Evolutionary conservation across 2,888 invertebrate genomes (phyloP).

Genomic region (Ophion obscuratus): DNA sequence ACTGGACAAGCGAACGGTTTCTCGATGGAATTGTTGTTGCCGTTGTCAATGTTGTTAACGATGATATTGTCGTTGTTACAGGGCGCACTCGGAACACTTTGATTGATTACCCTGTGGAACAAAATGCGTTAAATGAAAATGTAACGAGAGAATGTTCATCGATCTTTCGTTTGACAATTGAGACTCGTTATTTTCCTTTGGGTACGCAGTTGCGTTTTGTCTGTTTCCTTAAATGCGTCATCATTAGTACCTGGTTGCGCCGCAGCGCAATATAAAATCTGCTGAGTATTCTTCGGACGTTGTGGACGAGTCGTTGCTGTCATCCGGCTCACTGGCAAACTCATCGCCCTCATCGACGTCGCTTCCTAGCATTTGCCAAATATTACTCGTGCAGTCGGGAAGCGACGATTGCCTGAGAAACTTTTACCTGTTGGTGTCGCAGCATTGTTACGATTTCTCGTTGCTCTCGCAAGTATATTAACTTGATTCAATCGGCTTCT

Average conservation of each 20-base stretch:
- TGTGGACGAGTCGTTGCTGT: constrained; percentile 93
- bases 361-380: constrained; percentile 85
- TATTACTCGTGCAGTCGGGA: constrained; percentile 66
- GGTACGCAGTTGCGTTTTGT: constrained; percentile 23
- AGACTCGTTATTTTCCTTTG: constrained; percentile 3
- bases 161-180: not conserved
- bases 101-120: constrained; percentile 72
- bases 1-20: constrained; percentile 94
- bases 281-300: constrained; percentile 92
- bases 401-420: constrained; percentile 65
- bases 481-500: constrained; percentile 66
- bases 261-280: constrained; percentile 90
- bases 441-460: constrained; percentile 86
- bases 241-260: constrained; percentile 86
- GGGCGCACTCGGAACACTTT: constrained; percentile 62
- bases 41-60: constrained; percentile 51
- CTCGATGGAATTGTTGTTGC: constrained; percentile 84
- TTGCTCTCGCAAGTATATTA: constrained; percentile 42
- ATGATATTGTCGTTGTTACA: constrained; percentile 53
- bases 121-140: constrained; percentile 61
- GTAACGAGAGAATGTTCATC: not conserved
- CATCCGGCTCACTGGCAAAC: constrained; percentile 90
- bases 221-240: not conserved
- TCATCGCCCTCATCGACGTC: constrained; percentile 90
- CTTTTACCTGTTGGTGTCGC: constrained; percentile 87